Base-by-base conservation (phyloP, 2,888 invertebrate species). In the Adineta ricciae region DNA sequence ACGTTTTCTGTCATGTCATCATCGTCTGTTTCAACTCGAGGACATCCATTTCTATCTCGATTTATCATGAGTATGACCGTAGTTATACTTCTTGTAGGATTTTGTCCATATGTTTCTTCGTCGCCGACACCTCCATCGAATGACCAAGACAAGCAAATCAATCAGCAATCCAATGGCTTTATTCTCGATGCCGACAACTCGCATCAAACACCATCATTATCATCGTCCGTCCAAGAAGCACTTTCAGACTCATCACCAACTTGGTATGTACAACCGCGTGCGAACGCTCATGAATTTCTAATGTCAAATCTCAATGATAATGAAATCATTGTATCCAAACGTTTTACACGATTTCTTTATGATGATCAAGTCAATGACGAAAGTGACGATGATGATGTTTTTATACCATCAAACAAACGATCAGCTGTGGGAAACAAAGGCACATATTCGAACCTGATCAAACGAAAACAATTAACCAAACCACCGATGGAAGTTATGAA, bases 401-500 rank as follows among this genome's bases (percentile, higher is more conserved):
- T 41, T 41, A 1, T 41, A 24, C 41, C 24, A 78, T 24, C 27
- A 4, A 36, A 2, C 27, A 78, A 78, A 78, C 78, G 78, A 24
- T n/a, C 41, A 41, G 5, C 11, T 24, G 4, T n/a, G 36, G 1
- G 4, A 1, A 41, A 78, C n/a, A 78, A 11, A 4, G 64, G 64
- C 32, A 36, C 16, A 64, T 19, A 0, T 64, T 36, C 32, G 7
- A 27, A 19, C 1, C 14, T 41, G 14, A 41, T 24, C 41, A 78
- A 78, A 41, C 78, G 78, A n/a, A 78, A 78, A 41, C 78, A 38
- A 78, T 2, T 32, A 36, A 14, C 78, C 36, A 78, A 78, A 78
- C 41, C 78, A n/a, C 78, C 78, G 9, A 78, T 78, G 78, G 78
- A 78, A 78, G 78, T 78, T 11, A 78, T 78, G 78, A 41, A 78